phyloP scores from a whole-genome alignment of 1,140 invertebrate species.

The Mya arenaria region DNA sequence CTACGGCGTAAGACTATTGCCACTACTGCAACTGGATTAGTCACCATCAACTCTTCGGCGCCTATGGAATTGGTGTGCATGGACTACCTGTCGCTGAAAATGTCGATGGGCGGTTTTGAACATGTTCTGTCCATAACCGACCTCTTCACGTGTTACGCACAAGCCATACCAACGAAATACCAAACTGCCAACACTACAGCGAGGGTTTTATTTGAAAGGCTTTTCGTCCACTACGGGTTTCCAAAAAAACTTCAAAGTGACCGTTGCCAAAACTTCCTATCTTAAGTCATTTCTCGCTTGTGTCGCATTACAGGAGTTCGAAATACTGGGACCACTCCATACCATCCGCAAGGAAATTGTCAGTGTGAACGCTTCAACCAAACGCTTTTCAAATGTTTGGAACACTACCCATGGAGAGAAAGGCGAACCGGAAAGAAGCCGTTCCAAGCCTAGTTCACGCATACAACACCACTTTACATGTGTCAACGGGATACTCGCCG shows the following conservation, averaged over 20 bases:
- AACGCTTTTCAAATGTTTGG: conserved; percentile 18
- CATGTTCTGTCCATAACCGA: conserved; percentile 66
- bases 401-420: conserved; percentile 4
- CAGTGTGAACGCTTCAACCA: background rate
- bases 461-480: background rate
- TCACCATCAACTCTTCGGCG: conserved; percentile 24
- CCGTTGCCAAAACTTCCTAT: background rate
- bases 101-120: conserved; percentile 42
- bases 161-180: conserved; percentile 46
- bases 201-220: conserved; percentile 24
- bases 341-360: conserved; percentile 2
- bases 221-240: conserved; percentile 44
- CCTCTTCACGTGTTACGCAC: conserved; percentile 55
- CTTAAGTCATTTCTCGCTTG: background rate
- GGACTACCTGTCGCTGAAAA: conserved; percentile 55
- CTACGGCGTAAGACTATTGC: conserved; percentile 32
- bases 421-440: background rate
- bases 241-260: conserved; percentile 4
- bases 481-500: background rate
- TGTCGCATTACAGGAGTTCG: conserved; percentile 7
- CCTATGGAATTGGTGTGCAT: conserved; percentile 57
- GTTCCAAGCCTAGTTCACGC: background rate
- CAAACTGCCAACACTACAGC: conserved; percentile 42
- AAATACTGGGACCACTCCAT: conserved; percentile 13
- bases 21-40: background rate